Base-by-base conservation (phyloP, 2,113 vertebrate genomes). In the Paracanthobrama guichenoti region DNA sequence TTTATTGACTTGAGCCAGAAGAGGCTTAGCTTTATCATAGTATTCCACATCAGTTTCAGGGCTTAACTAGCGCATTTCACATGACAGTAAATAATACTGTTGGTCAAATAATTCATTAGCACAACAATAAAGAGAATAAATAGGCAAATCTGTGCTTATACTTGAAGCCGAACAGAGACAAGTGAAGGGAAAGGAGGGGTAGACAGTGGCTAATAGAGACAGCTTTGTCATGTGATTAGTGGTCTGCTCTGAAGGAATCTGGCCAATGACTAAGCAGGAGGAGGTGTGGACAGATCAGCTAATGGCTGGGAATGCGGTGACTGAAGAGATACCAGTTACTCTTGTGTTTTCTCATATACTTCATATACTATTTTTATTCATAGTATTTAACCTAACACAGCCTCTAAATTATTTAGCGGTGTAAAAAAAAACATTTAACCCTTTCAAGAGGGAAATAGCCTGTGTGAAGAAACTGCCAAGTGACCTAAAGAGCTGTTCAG, bases 201-300 rank as follows among this genome's bases (percentile, higher is more conserved):
- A 48, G 69, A 31, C n/a, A 75, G n/a, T 87, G 83, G 84, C 55
- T 85, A 86, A 93, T 91, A 90, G 91, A 93, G 90, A 90, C 77
- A 86, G 90, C 89, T 90, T 91, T 93, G 91, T 93, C 85, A 84
- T 64, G 87, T 92, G 91, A 92, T 89, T 90, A 91, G 90, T 87
- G 82, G 85, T 90, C 60, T 53, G 60, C 44, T 76, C 72, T 87
- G 82, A 86, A 89, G 81, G 84, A 90, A 89, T 90, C 88, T 81
- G 79, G 89, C 89, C 86, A 86, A 83, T 85, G 87, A 89, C 67
- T 28, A 85, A 75, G 53, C 82, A 86, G 72, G 80, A 86, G 69
- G 83, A 83, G 83, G 57, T 46, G 80, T 50, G 26, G 84, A 83
- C 74, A 88, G 84, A 82, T 84, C 53, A 60, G 78, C 78, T 87